A percentile compares a stretch with the other conserved stretches of the same genome.
phyloP scores from a whole-genome alignment of 2,797 vertebrate genomes.

The Poliocrania exsul region DNA sequence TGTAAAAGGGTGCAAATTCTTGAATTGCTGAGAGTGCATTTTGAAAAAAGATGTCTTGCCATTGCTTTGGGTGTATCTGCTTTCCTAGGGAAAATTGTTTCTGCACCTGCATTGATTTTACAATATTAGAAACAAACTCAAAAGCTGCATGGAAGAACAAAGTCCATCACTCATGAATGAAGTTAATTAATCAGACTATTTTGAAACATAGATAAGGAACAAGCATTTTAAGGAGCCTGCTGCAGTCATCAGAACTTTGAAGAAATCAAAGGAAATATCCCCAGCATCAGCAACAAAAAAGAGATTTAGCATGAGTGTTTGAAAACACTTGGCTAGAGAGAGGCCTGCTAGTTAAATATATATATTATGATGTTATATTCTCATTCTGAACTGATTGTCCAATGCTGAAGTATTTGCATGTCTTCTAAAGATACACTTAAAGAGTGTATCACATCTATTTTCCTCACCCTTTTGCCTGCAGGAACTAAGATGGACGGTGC shows the following conservation, averaged over 20 bases:
- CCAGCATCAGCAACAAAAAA: background rate
- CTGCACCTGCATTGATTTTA: background rate
- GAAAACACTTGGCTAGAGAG: background rate
- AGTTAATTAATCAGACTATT: slow-evolving; percentile 32
- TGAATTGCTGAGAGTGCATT: background rate
- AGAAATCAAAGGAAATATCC: background rate
- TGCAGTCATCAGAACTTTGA: background rate
- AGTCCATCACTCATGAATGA: background rate
- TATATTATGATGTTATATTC: background rate
- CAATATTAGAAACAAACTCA: background rate
- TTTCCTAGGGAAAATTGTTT: background rate
- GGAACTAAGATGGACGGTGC: background rate
- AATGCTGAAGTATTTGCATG: background rate
- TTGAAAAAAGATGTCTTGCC: background rate
- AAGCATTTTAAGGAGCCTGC: background rate
- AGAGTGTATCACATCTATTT: background rate
- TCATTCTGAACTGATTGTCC: background rate
- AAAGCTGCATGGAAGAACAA: background rate
- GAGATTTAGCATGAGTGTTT: background rate
- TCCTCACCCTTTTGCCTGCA: background rate
- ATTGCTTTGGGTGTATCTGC: background rate
- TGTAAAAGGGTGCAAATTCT: background rate
- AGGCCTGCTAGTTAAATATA: background rate
- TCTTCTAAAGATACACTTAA: background rate
- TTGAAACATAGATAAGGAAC: background rate